These are phyloP conservation scores for Sceloporus undulatus DNA, from an alignment of 2,113 vertebrate genomes.

Conservation along the genomic window DNA sequence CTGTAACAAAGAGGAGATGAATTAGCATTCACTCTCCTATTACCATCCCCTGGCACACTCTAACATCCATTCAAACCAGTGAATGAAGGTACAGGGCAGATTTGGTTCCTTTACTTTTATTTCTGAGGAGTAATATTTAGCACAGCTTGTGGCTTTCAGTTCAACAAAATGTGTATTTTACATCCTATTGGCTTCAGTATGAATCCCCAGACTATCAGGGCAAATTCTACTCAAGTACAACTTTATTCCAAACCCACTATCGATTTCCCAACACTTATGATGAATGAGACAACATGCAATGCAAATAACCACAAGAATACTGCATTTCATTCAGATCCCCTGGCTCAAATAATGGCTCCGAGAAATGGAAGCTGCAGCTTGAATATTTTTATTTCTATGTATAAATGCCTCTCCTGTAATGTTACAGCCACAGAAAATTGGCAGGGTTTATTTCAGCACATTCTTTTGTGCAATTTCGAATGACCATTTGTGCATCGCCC, in stretches of 20 bases:
- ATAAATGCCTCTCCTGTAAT: background rate
- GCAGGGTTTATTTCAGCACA: constrained; percentile 11
- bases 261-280: background rate
- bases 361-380: constrained; percentile 14
- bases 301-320: background rate
- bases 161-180: background rate
- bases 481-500: rapidly evolving
- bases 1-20: background rate
- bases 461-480: background rate
- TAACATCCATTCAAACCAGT: background rate
- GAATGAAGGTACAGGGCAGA: background rate
- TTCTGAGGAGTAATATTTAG: rapidly evolving
- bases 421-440: background rate
- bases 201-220: background rate
- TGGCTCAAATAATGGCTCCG: background rate
- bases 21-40: background rate
- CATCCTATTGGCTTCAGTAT: background rate
- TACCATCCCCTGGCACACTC: background rate
- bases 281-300: background rate
- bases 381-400: background rate
- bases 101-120: background rate
- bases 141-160: rapidly evolving
- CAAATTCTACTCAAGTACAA: rapidly evolving
- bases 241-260: background rate
- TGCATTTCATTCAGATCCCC: background rate